Conservation (phyloP, 92 coral and sea anemone species). For the Parazoanthus swiftii region DNA sequence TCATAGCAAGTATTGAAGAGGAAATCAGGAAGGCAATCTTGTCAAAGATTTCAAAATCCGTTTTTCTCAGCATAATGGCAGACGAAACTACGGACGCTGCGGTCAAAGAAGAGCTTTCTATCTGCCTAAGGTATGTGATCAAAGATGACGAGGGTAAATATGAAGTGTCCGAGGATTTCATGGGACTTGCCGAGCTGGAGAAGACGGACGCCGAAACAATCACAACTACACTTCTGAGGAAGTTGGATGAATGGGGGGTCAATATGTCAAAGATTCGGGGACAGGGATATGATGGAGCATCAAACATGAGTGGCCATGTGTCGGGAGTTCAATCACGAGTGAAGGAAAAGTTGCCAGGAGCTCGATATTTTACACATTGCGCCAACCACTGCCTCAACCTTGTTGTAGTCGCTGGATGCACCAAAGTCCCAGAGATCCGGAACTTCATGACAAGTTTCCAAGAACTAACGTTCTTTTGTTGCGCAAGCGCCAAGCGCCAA, state of each 20-base stretch:
- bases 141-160: constrained; percentile 41
- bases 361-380: constrained; percentile 29
- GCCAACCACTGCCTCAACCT: constrained; percentile 26
- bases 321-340: no score
- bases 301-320: constrained; percentile 20
- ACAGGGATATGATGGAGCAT: constrained; percentile 41
- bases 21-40: constrained; percentile 43
- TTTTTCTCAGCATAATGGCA: constrained; percentile 47
- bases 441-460: constrained; percentile 59
- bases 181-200: constrained; percentile 47
- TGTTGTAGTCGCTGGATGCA: neutral
- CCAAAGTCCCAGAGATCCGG: constrained; percentile 38
- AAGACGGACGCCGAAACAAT: constrained; percentile 50
- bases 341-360: no score
- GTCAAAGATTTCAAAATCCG: constrained; percentile 40
- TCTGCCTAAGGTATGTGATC: constrained; percentile 52
- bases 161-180: constrained; percentile 48
- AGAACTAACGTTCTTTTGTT: constrained; percentile 52
- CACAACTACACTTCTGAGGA: constrained; percentile 39
- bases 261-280: constrained; percentile 41
- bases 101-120: constrained; percentile 45
- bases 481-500: constrained; percentile 51
- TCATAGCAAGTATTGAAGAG: constrained; percentile 40
- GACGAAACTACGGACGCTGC: constrained; percentile 54
- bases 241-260: neutral